Evolutionary conservation across 2,797 vertebrate genomes (phyloP).

Genomic region (Prunella strophiata): DNA sequence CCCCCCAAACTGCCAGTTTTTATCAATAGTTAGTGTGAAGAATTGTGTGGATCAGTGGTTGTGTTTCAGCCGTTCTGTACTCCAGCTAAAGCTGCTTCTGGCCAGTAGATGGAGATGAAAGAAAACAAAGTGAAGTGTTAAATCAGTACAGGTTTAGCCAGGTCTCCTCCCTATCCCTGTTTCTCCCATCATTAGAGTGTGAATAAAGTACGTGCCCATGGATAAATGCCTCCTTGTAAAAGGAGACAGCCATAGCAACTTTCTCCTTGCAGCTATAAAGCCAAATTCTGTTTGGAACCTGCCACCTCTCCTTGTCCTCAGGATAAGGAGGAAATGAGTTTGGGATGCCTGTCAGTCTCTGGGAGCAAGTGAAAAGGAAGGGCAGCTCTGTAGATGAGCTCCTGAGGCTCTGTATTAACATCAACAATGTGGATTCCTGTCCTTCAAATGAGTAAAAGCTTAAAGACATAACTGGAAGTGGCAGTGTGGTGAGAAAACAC

Average conservation of each 20-base stretch:
- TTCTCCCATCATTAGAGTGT: neutral
- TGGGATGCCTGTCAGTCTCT: neutral
- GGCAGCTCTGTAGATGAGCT: neutral
- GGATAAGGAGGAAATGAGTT: neutral
- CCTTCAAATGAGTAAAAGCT: neutral
- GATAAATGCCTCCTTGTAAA: neutral
- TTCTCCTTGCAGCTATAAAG: neutral
- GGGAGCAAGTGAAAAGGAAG: neutral
- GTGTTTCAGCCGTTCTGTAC: neutral
- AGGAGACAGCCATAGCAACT: neutral
- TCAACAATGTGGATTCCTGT: neutral
- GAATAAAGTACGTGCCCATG: neutral
- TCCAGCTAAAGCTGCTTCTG: neutral
- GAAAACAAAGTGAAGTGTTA: neutral
- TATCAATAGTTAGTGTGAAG: neutral
- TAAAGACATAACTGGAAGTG: neutral
- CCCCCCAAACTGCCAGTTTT: neutral
- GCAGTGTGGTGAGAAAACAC: neutral
- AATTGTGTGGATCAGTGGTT: neutral
- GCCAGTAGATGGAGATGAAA: conserved; percentile 58
- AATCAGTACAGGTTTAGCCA: neutral
- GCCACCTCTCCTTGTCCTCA: neutral
- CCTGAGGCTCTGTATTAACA: neutral
- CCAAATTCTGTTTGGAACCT: neutral
- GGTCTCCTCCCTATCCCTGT: neutral